Conservation (phyloP, 92 coral and sea anemone species). For the Porites lobata region DNA sequence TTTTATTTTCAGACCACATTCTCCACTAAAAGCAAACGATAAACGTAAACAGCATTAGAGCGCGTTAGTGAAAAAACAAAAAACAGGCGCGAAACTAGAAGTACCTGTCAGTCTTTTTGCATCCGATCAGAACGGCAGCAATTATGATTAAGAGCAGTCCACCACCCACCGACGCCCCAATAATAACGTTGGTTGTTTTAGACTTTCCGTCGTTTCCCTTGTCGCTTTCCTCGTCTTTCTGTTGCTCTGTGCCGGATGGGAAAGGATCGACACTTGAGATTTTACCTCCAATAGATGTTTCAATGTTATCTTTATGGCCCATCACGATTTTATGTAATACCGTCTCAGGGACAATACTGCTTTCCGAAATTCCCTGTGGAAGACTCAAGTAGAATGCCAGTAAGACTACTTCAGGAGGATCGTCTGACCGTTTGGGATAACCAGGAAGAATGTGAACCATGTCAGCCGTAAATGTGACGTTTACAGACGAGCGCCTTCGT, state of each 20-base stretch:
- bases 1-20: background rate
- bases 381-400: slow-evolving; percentile 10
- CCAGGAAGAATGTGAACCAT: slow-evolving; percentile 36
- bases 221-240: background rate
- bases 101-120: background rate
- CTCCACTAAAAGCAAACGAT: background rate
- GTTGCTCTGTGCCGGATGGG: background rate
- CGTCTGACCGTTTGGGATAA: slow-evolving; percentile 15
- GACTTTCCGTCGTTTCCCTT: background rate
- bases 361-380: background rate
- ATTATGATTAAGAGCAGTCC: background rate
- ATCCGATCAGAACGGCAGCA: background rate
- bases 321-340: background rate
- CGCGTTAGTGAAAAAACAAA: no score
- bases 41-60: background rate
- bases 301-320: background rate
- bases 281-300: background rate
- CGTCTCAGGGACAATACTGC: background rate
- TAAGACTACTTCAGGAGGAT: background rate
- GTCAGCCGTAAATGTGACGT: background rate
- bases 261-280: background rate
- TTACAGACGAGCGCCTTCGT: background rate
- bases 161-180: background rate
- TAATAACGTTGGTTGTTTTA: background rate
- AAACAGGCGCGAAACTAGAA: no score